Percentiles rank a stretch among this genome's conserved stretches.
Evolutionary conservation across 1,140 invertebrate species (phyloP).

Genomic region (Elymnias hypermnestra): DNA sequence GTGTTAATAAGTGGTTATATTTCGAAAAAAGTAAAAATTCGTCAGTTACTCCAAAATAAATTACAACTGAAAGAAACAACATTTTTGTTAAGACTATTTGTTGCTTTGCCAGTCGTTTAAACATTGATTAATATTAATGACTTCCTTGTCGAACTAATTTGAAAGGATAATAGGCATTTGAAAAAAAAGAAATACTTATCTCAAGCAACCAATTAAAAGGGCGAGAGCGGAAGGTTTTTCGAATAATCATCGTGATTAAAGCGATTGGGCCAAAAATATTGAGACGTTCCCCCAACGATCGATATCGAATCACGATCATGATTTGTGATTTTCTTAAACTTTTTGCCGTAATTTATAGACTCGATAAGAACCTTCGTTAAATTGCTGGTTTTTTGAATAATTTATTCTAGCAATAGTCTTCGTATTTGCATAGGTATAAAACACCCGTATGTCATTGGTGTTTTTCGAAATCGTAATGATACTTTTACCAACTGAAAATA

Average conservation of each 20-base stretch:
- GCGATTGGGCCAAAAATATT: slow-evolving; percentile 21
- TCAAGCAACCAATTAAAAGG: slow-evolving; percentile 26
- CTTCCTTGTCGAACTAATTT: slow-evolving; percentile 32
- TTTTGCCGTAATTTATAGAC: slow-evolving; percentile 9
- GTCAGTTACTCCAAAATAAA: no score
- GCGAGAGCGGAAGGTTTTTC: slow-evolving; percentile 20
- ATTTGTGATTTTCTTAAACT: slow-evolving; percentile 17
- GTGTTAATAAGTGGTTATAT: no score
- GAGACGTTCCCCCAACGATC: slow-evolving; percentile 23
- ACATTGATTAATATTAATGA: slow-evolving; percentile 41
- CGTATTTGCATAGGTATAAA: no score
- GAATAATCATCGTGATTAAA: slow-evolving; percentile 30
- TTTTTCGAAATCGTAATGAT: no score
- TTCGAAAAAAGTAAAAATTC: no score
- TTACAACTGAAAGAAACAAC: no score
- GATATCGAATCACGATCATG: slow-evolving; percentile 21
- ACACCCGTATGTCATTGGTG: no score
- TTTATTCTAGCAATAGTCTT: not conserved
- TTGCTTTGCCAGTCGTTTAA: slow-evolving; percentile 34
- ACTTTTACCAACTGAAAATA: no score
- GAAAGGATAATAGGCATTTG: slow-evolving; percentile 31
- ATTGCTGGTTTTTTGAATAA: not conserved
- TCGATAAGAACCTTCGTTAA: no score
- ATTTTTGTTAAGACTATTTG: no score
- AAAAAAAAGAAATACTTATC: slow-evolving; percentile 29